Evolutionary conservation across 2,797 vertebrate species (phyloP), one percentile per base, ranked within the genome.

Genomic region (Leucoraja ocellata): DNA sequence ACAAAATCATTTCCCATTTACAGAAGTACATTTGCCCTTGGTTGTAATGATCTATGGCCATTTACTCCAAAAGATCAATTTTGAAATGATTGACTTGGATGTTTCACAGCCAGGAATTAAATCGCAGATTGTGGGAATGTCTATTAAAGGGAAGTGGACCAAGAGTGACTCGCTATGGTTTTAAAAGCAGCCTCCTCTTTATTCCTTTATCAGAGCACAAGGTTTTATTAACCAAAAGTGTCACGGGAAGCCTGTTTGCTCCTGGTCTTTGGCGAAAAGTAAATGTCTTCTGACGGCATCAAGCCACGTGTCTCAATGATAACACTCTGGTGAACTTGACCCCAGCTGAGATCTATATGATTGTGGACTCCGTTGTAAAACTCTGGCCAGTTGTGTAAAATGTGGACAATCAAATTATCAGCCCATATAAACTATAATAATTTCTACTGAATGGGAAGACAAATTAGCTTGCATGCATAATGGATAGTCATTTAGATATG

Each of bases 41-140:
- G 84, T 68, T 88, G 63, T 68, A 86, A 88, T 88, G n/a, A 68
- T 68, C 16, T 65, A 21, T 11, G n/a, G 21, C 14, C 84, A 88
- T 68, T 88, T 32, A 68, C n/a, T 88, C 10, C 28, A 21, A 11
- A 88, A 14, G 84, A 88, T 88, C 84, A 88, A 88, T 88, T 88
- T 68, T 88, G n/a, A 68, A 88, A 63, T 68, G 63, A 88, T 88
- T 88, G 32, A 36, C 84, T 88, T 88, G 32, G 84, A 88, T 88
- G 5, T 65, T 88, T 88, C 84, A 36, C 84, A 36, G n/a, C 63
- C 63, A 88, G n/a, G n/a, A 68, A 88, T n/a, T n/a, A 88, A 88
- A 68, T 65, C 61, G 68, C 61, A 65, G 84, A 61, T 68, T 68
- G 61, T 68, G n/a, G 61, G 61, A 36, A 88, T 88, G 63, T 21